Evolutionary conservation across 2,888 invertebrate genomes (phyloP).

Genomic region (Ashinkailepas kermadecensis): DNA sequence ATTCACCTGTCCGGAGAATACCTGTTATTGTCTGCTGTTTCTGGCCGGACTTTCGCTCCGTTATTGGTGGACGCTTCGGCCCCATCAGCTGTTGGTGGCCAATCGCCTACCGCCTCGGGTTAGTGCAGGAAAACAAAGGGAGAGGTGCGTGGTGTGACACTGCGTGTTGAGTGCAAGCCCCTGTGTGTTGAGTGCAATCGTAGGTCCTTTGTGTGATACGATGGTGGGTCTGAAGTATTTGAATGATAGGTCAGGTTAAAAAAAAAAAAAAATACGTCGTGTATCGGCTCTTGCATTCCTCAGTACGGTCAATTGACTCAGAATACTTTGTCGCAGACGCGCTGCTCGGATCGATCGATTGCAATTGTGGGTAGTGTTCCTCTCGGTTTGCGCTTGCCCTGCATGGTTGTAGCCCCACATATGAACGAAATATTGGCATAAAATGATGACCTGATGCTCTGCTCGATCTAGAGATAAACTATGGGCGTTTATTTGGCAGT

Average conservation of each 20-base stretch:
- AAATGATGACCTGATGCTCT: no score
- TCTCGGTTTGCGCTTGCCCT: not conserved
- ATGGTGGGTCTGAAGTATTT: not conserved
- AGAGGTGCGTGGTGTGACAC: not conserved
- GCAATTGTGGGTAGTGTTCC: not conserved
- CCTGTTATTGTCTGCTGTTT: not conserved
- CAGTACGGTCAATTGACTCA: not conserved
- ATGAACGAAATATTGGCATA: no score
- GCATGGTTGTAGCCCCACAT: no score
- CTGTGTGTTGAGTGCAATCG: not conserved
- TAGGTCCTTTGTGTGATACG: not conserved
- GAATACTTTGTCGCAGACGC: not conserved
- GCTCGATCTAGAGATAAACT: no score
- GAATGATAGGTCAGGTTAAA: not conserved
- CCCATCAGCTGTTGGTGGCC: constrained; percentile 12
- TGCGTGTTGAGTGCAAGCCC: no score
- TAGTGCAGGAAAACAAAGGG: constrained; percentile 8
- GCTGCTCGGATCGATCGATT: not conserved
- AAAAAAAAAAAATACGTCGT: not conserved
- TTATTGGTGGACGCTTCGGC: not conserved
- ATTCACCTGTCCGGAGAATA: no score
- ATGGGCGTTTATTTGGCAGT: no score
- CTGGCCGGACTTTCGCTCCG: not conserved
- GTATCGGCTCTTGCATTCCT: not conserved
- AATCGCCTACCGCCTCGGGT: not conserved